Base-by-base conservation (phyloP, 2,888 invertebrate genomes). In the Morinoia aosen region DNA sequence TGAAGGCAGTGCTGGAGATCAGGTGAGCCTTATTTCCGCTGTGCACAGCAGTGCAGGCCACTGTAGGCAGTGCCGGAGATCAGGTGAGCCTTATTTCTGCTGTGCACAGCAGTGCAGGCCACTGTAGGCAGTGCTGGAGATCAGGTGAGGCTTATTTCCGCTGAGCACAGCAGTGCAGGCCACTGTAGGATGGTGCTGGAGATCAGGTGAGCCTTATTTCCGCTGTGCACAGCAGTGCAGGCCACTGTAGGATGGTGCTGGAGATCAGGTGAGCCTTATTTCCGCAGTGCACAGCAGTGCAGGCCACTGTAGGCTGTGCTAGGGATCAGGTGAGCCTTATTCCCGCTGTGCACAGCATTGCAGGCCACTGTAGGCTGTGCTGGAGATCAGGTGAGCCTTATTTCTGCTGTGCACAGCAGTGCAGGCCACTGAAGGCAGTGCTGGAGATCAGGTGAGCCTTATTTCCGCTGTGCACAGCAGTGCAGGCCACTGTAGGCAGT, bases 211-310 rank as follows among this genome's bases (percentile, higher is more conserved):
- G 33, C 33, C 16, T 76, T 33, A 33, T 16, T 33, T 8, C 25
- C 0, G 33, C 76, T 76, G 25, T 16, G 19, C 25, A 3, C 33
- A 76, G 33, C 8, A 33, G 76, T 76, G 25, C 33, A 76, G 76
- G 76, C n/a, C n/a, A n/a, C n/a, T n/a, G n/a, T n/a, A n/a, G n/a
- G 90, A 48, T 19, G 40, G 40, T 48, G 90, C 48, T 40, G 40
- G 40, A 90, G 90, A 48, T 90, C 40, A 90, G 90, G 90, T 90
- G 90, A 90, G 90, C 48, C 90, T 90, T 90, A 48, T 90, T 76
- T 76, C 76, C 25, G 19, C 76, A 14, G 8, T 33, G 25, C 8
- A 3, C 19, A 10, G 25, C 25, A 33, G 76, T 76, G 76, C 76
- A 76, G 25, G 33, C 33, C 33, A 33, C 76, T 25, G 76, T 33